Conservation (phyloP, 2,888 invertebrate genomes). For the Aphodius granarius region DNA sequence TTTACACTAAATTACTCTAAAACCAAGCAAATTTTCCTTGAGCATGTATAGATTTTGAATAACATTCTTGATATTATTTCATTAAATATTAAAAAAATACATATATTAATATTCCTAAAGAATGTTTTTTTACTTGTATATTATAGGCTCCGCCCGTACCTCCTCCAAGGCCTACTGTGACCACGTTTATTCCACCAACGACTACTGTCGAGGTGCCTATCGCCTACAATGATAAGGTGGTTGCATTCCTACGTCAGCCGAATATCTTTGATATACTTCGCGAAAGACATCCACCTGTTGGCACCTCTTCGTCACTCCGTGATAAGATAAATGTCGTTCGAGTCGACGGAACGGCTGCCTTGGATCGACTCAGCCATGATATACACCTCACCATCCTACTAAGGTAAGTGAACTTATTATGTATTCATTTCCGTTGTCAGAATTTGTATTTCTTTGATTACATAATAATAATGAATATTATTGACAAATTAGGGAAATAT, state of each 20-base stretch:
- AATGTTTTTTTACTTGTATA: slow-evolving; percentile 24
- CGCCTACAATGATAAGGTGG: slow-evolving; percentile 95
- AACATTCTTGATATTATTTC: background rate
- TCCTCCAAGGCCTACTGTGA: slow-evolving; percentile 66
- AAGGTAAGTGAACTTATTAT: slow-evolving; percentile 65
- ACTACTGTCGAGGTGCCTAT: slow-evolving; percentile 73
- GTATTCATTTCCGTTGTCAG: background rate
- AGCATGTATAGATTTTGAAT: too few relatives aligned
- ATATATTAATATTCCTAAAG: background rate
- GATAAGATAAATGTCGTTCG: slow-evolving; percentile 88
- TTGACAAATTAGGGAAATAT: too few relatives aligned
- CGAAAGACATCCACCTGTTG: slow-evolving; percentile 76
- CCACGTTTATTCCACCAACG: slow-evolving; percentile 52
- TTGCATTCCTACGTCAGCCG: slow-evolving; percentile 92
- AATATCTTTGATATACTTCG: slow-evolving; percentile 90
- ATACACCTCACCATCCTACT: slow-evolving; percentile 90
- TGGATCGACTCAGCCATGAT: slow-evolving; percentile 87
- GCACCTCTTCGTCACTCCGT: slow-evolving; percentile 70
- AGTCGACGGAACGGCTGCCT: slow-evolving; percentile 84
- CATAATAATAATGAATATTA: too few relatives aligned
- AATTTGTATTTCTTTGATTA: background rate
- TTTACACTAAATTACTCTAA: background rate
- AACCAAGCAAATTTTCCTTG: background rate
- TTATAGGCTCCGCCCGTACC: slow-evolving; percentile 74
- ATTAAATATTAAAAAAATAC: background rate